Conservation (phyloP, 2,113 vertebrate species). For the Trogon melanurus region DNA sequence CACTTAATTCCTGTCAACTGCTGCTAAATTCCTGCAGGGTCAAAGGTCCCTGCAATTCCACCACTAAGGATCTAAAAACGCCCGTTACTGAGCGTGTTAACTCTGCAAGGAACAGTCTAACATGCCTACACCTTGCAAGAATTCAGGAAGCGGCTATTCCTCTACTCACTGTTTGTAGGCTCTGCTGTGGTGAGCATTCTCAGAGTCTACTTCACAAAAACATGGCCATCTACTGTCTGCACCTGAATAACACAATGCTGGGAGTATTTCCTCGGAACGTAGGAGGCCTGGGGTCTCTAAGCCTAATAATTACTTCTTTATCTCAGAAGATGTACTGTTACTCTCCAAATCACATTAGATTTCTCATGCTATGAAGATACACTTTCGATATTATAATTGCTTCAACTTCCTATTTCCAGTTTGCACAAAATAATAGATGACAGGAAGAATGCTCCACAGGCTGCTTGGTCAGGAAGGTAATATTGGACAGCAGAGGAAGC, state of each 20-base stretch:
- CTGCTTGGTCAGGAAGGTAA: neutral
- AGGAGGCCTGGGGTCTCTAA: neutral
- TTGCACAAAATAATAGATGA: neutral
- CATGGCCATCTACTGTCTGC: neutral
- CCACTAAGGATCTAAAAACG: neutral
- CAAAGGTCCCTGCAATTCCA: neutral
- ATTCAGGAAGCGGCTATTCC: neutral
- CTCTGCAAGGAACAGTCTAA: neutral
- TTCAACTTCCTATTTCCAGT: neutral
- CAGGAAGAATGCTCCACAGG: neutral
- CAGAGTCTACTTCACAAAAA: neutral
- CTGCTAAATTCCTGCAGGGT: neutral
- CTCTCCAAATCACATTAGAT: neutral
- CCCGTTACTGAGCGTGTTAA: neutral
- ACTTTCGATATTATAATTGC: neutral
- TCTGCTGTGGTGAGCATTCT: neutral
- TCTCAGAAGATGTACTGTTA: neutral
- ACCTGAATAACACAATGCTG: neutral
- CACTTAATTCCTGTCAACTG: neutral
- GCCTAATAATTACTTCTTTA: neutral
- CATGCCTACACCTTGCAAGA: neutral
- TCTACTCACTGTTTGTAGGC: neutral
- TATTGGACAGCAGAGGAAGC: neutral
- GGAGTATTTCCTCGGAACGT: neutral
- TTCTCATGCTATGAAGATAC: neutral